Evolutionary conservation across 2,797 vertebrate species (phyloP).

Genomic region (Malacoraja senta): DNA sequence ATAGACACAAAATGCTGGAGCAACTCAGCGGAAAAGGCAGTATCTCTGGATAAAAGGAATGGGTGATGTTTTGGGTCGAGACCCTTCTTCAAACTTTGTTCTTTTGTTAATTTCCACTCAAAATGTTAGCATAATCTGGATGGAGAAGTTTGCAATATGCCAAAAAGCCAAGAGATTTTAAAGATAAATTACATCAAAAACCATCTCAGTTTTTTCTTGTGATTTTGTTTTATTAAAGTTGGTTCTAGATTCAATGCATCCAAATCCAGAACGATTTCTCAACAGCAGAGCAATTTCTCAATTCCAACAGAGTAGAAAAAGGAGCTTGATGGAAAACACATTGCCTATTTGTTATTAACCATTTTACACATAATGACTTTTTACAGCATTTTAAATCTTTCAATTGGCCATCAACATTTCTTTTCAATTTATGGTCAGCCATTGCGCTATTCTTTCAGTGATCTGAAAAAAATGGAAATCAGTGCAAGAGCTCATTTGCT

Average conservation of each 20-base stretch:
- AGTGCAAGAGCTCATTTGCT: background rate
- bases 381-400: background rate
- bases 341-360: background rate
- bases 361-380: background rate
- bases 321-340: background rate
- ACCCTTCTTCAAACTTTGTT: too few relatives aligned
- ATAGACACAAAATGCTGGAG: too few relatives aligned
- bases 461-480: background rate
- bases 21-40: too few relatives aligned
- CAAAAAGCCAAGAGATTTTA: background rate
- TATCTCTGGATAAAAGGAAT: too few relatives aligned
- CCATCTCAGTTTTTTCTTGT: background rate
- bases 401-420: background rate
- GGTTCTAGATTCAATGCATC: background rate
- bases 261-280: background rate
- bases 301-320: background rate
- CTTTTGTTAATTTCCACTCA: too few relatives aligned
- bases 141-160: too few relatives aligned
- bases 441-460: background rate
- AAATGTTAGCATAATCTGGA: too few relatives aligned
- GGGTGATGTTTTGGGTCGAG: too few relatives aligned
- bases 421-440: background rate
- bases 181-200: background rate
- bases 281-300: background rate
- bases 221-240: background rate